Evolutionary conservation across 2,113 vertebrate species (phyloP).

Genomic region (Gambusia affinis): DNA sequence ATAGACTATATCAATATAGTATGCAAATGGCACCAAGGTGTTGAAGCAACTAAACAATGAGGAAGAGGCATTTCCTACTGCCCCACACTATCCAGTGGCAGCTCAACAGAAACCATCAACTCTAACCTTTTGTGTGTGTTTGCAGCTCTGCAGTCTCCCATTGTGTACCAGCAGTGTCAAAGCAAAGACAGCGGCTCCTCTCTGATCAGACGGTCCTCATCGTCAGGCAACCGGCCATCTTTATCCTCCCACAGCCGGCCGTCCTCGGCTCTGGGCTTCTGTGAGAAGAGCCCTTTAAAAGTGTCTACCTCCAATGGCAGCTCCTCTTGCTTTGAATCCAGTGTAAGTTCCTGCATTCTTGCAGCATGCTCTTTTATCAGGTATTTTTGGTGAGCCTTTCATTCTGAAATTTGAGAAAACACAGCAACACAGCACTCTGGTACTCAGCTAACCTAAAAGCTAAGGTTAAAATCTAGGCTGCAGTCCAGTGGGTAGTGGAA

Average conservation of each 20-base stretch:
- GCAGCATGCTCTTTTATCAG: background rate
- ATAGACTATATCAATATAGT: too few relatives aligned
- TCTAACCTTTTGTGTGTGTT: conserved; percentile 17
- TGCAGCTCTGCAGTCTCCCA: conserved; percentile 93
- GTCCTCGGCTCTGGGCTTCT: conserved; percentile 82
- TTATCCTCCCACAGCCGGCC: conserved; percentile 85
- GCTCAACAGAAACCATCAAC: background rate
- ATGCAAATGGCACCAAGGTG: too few relatives aligned
- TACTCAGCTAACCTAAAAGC: background rate
- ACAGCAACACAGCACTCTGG: too few relatives aligned
- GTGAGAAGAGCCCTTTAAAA: conserved; percentile 86
- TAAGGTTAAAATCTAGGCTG: conserved; percentile 50
- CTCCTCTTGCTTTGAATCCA: conserved; percentile 87
- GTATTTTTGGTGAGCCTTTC: too few relatives aligned
- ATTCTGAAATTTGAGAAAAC: too few relatives aligned
- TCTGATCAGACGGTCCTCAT: conserved; percentile 83
- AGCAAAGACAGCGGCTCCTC: conserved; percentile 71
- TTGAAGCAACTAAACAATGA: too few relatives aligned
- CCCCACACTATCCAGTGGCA: background rate
- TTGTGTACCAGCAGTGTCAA: conserved; percentile 94
- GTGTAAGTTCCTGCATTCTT: conserved; percentile 75
- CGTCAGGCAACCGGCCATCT: conserved; percentile 71
- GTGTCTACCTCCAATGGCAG: conserved; percentile 93
- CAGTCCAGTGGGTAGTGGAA: conserved; percentile 24
- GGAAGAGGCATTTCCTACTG: too few relatives aligned